Evolutionary conservation across 2,113 vertebrate species (phyloP).

Genomic region (Neomonachus schauinslandi): DNA sequence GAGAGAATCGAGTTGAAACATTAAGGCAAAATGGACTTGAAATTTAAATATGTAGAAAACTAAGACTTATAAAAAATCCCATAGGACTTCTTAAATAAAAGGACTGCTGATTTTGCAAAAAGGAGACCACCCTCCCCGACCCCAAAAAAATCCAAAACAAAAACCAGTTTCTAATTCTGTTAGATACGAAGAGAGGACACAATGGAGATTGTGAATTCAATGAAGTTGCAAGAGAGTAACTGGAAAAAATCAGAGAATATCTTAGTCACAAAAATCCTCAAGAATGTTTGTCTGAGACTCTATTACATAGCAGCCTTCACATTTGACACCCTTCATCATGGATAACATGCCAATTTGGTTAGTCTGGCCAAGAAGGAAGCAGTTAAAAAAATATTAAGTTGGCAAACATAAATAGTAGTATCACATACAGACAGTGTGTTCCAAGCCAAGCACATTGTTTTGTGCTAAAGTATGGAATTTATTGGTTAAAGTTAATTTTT

Average conservation of each 20-base stretch:
- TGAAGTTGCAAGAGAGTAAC: background rate
- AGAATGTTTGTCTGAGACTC: background rate
- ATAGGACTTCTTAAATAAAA: background rate
- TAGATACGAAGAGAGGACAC: background rate
- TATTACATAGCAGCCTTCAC: constrained; percentile 31
- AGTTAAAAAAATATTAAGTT: constrained; percentile 58
- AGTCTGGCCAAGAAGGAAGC: constrained; percentile 57
- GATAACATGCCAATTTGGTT: constrained; percentile 9
- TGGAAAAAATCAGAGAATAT: background rate
- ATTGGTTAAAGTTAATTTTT: constrained; percentile 53
- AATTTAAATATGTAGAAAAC: background rate
- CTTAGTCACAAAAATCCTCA: background rate
- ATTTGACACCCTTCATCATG: constrained; percentile 29
- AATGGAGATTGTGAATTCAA: background rate
- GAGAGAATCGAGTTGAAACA: background rate
- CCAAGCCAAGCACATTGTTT: constrained; percentile 44
- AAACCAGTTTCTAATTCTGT: background rate
- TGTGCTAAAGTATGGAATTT: constrained; percentile 26
- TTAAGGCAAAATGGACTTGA: background rate
- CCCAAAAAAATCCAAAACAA: background rate
- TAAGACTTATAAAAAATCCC: background rate
- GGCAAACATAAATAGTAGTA: constrained; percentile 55
- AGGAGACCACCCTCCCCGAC: background rate
- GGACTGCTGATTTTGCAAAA: background rate
- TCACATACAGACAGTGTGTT: constrained; percentile 41